A percentile compares a stretch with the other conserved stretches of the same genome.
phyloP scores from a whole-genome alignment of 1,140 invertebrate genomes.

The Brachionus sp. region DNA sequence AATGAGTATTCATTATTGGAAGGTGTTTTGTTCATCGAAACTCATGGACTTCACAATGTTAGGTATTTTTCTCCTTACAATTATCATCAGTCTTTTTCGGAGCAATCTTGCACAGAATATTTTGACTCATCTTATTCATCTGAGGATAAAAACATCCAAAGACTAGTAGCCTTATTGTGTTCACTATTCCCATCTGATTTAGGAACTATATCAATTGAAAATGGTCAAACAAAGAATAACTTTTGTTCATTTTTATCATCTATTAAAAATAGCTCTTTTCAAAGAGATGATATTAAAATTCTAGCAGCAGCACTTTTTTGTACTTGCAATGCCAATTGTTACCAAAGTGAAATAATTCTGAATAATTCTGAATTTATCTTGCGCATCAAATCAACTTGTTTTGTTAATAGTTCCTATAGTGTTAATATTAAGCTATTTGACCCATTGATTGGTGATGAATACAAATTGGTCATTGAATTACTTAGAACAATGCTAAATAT shows the following conservation, averaged over 20 bases:
- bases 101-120: neutral
- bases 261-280: neutral
- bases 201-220: neutral
- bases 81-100: neutral
- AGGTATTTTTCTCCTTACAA: neutral
- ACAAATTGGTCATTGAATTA: neutral
- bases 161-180: neutral
- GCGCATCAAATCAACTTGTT: neutral
- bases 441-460: neutral
- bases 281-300: neutral
- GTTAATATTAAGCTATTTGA: neutral
- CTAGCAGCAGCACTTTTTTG: neutral
- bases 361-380: neutral
- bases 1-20: neutral
- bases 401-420: neutral
- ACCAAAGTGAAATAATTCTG: neutral
- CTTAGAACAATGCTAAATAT: neutral
- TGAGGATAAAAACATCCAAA: neutral
- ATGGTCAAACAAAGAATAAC: neutral
- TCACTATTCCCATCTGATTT: neutral
- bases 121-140: neutral
- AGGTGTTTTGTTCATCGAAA: neutral
- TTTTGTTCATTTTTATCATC: neutral
- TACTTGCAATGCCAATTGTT: neutral
- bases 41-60: slow-evolving; percentile 6